phyloP scores from a whole-genome alignment of 2,888 invertebrate species.

The Sepioteuthis lessoniana region DNA sequence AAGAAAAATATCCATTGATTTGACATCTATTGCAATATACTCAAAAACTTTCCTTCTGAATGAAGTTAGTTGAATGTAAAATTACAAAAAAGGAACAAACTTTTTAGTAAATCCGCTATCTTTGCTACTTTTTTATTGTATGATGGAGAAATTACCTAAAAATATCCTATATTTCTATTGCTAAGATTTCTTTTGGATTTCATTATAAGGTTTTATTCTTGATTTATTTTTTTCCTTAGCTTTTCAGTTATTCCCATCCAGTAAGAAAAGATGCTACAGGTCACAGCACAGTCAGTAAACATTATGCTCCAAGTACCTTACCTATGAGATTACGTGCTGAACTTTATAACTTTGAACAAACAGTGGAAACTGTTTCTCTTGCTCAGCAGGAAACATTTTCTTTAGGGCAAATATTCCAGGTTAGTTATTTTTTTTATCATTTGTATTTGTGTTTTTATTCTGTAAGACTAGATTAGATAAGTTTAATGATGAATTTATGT shows the following conservation, averaged over 20 bases:
- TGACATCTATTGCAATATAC: no score
- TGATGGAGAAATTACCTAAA: no score
- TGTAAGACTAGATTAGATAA: no score
- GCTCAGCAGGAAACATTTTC: conserved; percentile 15
- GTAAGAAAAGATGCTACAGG: neutral
- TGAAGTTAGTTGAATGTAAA: no score
- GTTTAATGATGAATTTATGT: no score
- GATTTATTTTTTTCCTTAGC: neutral
- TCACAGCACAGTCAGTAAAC: neutral
- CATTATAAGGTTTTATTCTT: neutral
- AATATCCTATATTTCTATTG: no score
- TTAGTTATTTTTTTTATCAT: neutral
- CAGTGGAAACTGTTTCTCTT: neutral
- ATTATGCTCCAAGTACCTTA: neutral
- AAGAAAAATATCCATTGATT: no score
- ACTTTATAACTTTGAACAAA: conserved; percentile 40
- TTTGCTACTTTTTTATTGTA: no score
- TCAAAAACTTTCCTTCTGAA: no score
- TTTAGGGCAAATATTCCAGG: conserved; percentile 38
- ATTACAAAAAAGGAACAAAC: no score
- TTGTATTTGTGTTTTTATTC: no score
- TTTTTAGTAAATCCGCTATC: no score
- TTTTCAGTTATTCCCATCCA: neutral
- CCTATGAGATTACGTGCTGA: conserved; percentile 34
- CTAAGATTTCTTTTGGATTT: neutral